Conservation (phyloP, 2,113 vertebrate genomes). For the Heterotilapia buettikoferi region DNA sequence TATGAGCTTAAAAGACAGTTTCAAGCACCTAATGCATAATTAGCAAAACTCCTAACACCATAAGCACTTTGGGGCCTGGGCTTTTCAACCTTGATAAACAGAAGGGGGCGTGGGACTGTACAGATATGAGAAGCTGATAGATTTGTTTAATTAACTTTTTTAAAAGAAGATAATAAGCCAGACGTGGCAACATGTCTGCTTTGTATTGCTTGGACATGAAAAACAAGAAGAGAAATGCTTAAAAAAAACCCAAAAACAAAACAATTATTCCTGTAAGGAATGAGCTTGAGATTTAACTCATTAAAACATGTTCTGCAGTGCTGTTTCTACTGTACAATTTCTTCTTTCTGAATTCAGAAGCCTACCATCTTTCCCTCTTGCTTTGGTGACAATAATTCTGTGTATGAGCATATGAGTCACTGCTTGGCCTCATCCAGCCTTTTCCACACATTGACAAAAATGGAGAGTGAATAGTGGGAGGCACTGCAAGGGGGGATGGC, state of each 20-base stretch:
- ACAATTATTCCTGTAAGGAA: neutral
- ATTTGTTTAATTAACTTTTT: neutral
- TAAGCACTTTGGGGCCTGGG: neutral
- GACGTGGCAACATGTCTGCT: neutral
- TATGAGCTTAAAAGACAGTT: neutral
- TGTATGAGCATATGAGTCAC: constrained; percentile 61
- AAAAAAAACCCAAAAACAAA: neutral
- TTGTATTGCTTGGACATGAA: neutral
- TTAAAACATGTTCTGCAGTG: neutral
- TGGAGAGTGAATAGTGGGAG: constrained; percentile 58
- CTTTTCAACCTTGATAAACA: neutral
- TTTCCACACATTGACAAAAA: constrained; percentile 65
- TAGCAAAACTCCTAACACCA: neutral
- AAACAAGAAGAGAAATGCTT: neutral
- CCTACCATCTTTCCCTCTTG: constrained; percentile 10
- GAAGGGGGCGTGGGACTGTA: neutral
- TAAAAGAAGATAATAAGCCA: neutral
- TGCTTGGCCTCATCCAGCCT: constrained; percentile 51
- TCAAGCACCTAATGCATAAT: neutral
- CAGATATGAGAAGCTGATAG: neutral
- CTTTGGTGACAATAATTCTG: constrained; percentile 42
- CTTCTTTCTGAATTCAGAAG: constrained; percentile 4
- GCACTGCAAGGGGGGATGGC: constrained; percentile 22
- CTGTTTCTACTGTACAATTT: neutral
- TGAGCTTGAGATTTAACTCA: neutral